A percentile compares a stretch with the other conserved stretches of the same genome.
Evolutionary conservation across 1,140 invertebrate genomes (phyloP).

Genomic region (Anastrepha ludens): DNA sequence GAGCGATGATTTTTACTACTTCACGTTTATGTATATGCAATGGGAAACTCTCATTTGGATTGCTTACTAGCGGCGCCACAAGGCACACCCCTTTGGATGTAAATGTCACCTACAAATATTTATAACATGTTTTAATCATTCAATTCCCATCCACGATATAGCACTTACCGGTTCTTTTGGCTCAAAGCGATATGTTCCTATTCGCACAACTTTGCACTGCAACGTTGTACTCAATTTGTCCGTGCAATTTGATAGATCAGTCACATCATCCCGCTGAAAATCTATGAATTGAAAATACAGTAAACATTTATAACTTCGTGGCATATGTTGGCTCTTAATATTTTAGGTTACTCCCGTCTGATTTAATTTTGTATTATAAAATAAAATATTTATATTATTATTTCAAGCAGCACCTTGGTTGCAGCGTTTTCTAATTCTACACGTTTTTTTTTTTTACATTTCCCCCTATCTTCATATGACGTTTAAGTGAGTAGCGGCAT

Average conservation of each 20-base stretch:
- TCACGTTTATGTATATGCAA: conserved; percentile 80
- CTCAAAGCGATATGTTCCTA: conserved; percentile 85
- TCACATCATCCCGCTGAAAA: conserved; percentile 66
- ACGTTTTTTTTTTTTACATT: conserved; percentile 43
- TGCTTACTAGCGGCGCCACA: conserved; percentile 79
- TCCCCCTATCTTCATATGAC: not conserved
- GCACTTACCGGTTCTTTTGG: conserved; percentile 79
- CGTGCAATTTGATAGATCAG: conserved; percentile 60
- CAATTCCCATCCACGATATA: not conserved
- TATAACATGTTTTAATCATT: conserved; percentile 19
- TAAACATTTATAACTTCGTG: too few relatives aligned
- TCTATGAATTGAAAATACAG: conserved; percentile 59
- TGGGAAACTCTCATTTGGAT: conserved; percentile 77
- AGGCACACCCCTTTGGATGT: conserved; percentile 81
- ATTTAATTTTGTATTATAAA: not conserved
- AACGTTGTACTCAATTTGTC: conserved; percentile 75
- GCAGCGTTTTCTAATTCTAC: not conserved
- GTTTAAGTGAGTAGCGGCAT: not conserved
- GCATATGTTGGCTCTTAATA: too few relatives aligned
- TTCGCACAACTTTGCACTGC: conserved; percentile 83
- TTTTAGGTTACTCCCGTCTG: too few relatives aligned
- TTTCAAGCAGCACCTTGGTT: not conserved
- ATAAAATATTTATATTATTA: not conserved
- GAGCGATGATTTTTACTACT: conserved; percentile 83
- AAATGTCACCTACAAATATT: conserved; percentile 76